Percentiles rank a stretch among this genome's conserved stretches.
phyloP scores from a whole-genome alignment of 2,113 vertebrate species.

The Tragelaphus strepsiceros region DNA sequence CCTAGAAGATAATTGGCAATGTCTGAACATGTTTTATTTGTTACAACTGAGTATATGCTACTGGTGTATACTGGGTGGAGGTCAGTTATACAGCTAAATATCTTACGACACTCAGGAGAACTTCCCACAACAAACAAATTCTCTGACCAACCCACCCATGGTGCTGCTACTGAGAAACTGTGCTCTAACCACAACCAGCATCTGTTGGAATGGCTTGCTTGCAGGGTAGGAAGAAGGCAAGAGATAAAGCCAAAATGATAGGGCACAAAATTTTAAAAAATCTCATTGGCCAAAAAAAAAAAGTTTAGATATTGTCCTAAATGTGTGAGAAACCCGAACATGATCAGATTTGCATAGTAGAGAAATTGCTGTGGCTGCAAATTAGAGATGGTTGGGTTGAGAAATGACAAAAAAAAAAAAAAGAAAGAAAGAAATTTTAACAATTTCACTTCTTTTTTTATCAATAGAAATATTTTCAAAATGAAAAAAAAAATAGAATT shows the following conservation, averaged over 20 bases:
- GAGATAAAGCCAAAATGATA: neutral
- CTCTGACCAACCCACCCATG: neutral
- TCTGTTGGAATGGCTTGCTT: neutral
- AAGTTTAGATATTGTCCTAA: neutral
- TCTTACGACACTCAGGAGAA: neutral
- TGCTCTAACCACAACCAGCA: neutral
- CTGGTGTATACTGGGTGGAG: neutral
- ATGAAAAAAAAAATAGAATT: neutral
- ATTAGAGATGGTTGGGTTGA: neutral
- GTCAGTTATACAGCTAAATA: neutral
- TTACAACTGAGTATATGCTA: neutral
- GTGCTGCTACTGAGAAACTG: neutral
- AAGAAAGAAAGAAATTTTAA: neutral
- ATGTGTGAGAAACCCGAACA: neutral
- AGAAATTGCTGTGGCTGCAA: neutral
- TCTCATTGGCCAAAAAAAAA: neutral
- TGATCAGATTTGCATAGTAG: neutral
- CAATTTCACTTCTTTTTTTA: conserved; percentile 25
- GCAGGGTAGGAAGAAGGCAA: neutral
- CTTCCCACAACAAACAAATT: neutral
- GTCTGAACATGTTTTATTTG: neutral
- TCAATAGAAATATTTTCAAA: conserved; percentile 17
- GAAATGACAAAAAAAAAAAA: neutral
- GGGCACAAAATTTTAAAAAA: neutral
- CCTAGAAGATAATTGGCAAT: neutral